Base-by-base conservation (phyloP, 2,113 vertebrate genomes). In the Grantiella picta region DNA sequence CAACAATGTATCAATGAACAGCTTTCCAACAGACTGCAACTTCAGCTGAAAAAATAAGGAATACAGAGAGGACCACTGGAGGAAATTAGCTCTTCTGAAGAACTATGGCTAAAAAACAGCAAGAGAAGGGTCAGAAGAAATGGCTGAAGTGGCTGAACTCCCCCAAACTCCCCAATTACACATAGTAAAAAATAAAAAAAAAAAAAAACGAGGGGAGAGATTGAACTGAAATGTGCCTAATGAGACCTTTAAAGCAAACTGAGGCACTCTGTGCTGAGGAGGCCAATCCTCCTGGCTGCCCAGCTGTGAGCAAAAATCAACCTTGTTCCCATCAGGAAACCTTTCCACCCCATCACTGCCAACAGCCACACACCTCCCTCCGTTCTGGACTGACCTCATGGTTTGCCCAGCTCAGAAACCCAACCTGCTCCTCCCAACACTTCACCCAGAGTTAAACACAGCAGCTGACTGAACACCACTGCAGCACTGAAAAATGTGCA, bases 1-100 rank as follows among this genome's bases (percentile, higher is more conserved):
- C 20, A 49, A 47, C 45, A 47, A 49, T 49, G 12, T 3, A 70
- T 56, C 16, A 52, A 47, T 38, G 3, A 90, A 84, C 33, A 45
- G 42, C 28, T 94, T 95, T 45, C 75, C 50, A 95, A 91, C 68
- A 93, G 86, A 94, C 50, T 47, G 44, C 65, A 76, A 95, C 70
- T 93, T 89, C 89, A 96, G 92, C 87, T 94, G 35, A 38, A 59
- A 68, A 82, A 77, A n/a, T 5, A 88, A 91, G 65, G 52, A 73
- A 75, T 1, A 36, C 14, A 42, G 10, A 84, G 70, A 56, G 59
- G 69, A 83, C n/a, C 59, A 17, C 11, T 25, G 54, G 82, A 86
- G 66, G 76, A 36, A 36, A 86, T 38, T 42, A 77, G n/a, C 7
- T 44, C 23, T 56, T 42, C 31, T 44, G 7, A 47, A 70, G 15